Conservation (phyloP, 2,113 vertebrate species). For the Asarcornis scutulata region DNA sequence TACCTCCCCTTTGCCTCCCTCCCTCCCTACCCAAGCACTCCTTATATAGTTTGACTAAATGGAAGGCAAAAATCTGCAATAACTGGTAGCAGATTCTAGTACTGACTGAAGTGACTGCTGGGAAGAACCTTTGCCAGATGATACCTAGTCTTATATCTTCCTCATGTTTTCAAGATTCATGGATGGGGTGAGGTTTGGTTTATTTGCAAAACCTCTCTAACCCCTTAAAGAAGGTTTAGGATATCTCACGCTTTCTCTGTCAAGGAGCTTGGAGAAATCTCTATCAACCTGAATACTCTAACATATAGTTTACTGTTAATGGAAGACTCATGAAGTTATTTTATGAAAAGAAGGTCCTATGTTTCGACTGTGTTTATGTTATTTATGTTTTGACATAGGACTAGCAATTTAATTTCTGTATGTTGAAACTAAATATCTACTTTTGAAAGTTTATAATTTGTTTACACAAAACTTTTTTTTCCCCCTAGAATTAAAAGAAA, state of each 20-base stretch:
- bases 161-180: not conserved
- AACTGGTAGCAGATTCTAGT: not conserved
- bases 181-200: rapidly evolving
- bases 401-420: not conserved
- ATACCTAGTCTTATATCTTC: not conserved
- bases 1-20: not conserved
- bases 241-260: not conserved
- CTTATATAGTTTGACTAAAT: not conserved
- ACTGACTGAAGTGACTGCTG: not conserved
- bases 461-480: not conserved
- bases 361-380: not conserved
- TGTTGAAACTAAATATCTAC: not conserved
- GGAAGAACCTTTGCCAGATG: not conserved
- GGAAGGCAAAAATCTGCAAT: not conserved
- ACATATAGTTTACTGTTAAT: not conserved
- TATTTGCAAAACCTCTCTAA: not conserved
- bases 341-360: not conserved
- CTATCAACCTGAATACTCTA: not conserved
- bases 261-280: not conserved
- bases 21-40: not conserved
- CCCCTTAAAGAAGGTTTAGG: not conserved
- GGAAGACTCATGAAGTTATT: not conserved
- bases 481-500: not conserved
- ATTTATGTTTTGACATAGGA: not conserved
- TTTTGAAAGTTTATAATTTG: not conserved